These are phyloP conservation scores for Leucoptera coffeella DNA, from an alignment of 2,888 invertebrate genomes.

Conservation along the genomic window DNA sequence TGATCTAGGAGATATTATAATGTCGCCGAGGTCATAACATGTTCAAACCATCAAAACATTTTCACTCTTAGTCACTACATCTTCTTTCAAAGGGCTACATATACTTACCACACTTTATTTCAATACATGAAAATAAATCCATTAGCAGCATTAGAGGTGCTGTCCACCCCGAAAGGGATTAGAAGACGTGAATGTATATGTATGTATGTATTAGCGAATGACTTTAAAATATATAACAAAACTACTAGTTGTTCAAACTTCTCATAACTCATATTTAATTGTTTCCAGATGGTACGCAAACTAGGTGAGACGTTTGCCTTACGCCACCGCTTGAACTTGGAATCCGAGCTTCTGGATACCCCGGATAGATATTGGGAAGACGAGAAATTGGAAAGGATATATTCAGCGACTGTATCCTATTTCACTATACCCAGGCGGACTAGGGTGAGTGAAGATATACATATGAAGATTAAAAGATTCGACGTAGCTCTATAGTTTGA, in stretches of 20 bases:
- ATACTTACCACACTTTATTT: too few relatives aligned
- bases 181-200: too few relatives aligned
- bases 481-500: too few relatives aligned
- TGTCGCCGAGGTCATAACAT: too few relatives aligned
- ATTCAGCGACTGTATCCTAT: conserved; percentile 75
- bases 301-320: conserved; percentile 82
- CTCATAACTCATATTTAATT: not conserved
- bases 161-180: too few relatives aligned
- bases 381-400: conserved; percentile 79
- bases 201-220: too few relatives aligned
- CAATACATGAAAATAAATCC: too few relatives aligned
- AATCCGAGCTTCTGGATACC: conserved; percentile 89
- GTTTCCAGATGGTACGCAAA: conserved; percentile 26
- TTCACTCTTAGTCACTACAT: too few relatives aligned
- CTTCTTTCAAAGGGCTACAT: too few relatives aligned
- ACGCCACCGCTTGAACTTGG: conserved; percentile 84
- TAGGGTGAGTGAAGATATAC: conserved; percentile 61
- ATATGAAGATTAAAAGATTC: conserved; percentile 10
- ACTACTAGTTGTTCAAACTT: not conserved
- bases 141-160: too few relatives aligned
- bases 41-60: too few relatives aligned
- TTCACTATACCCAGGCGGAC: conserved; percentile 81
- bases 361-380: conserved; percentile 99
- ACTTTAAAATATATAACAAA: not conserved
- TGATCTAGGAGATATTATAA: too few relatives aligned